Evolutionary conservation across 2,888 invertebrate species (phyloP), one percentile per base, ranked within the genome.

Genomic region (Microctonus hyperodae): DNA sequence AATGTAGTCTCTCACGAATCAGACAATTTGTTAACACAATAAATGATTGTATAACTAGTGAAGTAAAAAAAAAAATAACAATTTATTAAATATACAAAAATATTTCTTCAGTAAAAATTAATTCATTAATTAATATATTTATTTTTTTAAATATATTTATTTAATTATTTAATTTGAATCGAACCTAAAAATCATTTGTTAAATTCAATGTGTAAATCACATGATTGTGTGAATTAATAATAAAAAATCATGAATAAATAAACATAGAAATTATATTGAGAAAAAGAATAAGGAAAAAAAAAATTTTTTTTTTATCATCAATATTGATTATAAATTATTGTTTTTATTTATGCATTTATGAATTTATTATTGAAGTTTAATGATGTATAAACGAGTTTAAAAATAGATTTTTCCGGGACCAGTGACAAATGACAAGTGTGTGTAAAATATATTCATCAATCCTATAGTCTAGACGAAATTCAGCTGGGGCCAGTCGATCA

Each of bases 1-100:
- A 75, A 73, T 74, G 66, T 71, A 65, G 67, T 69, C 75, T 70
- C 37, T 70, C 70, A 72, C 69, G 69, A 73, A 73, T 70, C 76
- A 72, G 78, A 76, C 76, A 75, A 75, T 16, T 44, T 16, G 16
- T 44, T 44, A 44, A 44, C 16, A 16, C 16, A 16, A 44, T 44
- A 44, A 20, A 44, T n/a, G n/a, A 44, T 44, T 44, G 16, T 44
- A 28, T 5, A 5, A 7, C 7, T 28, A 28, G 25, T 20, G 13
- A n/a, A 44, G 22, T 31, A 20, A 7, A 23, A n/a, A 9, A 25
- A 1, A n/a, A 56, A 56, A 5, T 28, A 33, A 56, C 23, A 31
- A 56, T 31, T 56, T 28, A 7, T 16, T 20, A 31, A 5, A 25
- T 9, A 44, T 13, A 13, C 9, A 16, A 4, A 44, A 4, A 44